Evolutionary conservation across 2,888 invertebrate genomes (phyloP).

Genomic region (Plebejus argus): DNA sequence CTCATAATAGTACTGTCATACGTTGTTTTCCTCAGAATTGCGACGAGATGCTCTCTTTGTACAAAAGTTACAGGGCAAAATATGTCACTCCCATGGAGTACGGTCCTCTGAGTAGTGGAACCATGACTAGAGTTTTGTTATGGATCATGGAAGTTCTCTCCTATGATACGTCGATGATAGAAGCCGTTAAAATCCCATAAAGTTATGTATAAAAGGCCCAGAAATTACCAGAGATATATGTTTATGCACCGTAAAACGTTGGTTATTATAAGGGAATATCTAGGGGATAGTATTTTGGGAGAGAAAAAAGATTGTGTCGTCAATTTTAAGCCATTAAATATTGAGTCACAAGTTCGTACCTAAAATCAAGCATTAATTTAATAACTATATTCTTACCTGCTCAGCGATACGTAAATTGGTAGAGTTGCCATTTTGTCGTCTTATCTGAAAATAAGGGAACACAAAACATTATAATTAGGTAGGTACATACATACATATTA

Average conservation of each 20-base stretch:
- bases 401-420: conserved; percentile 69
- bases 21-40: too few species aligned
- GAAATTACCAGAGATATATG: conserved; percentile 21
- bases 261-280: conserved; percentile 22
- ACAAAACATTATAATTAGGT: background rate
- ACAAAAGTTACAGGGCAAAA: too few species aligned
- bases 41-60: too few species aligned
- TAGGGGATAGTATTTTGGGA: conserved; percentile 8
- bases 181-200: conserved; percentile 23
- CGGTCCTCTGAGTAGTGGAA: too few species aligned
- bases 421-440: conserved; percentile 62
- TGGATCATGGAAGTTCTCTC: background rate
- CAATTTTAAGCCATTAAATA: background rate
- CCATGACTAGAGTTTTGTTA: too few species aligned
- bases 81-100: too few species aligned
- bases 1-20: too few species aligned
- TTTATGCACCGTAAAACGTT: conserved; percentile 25
- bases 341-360: too few species aligned
- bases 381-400: conserved; percentile 55
- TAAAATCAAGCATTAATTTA: too few species aligned
- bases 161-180: background rate
- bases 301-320: background rate
- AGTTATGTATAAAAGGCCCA: conserved; percentile 9
- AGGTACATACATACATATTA: too few species aligned
- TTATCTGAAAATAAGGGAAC: conserved; percentile 46